These are phyloP conservation scores for Desmophyllum pertusum DNA, from an alignment of 92 coral and sea anemone species.

Conservation along the genomic window DNA sequence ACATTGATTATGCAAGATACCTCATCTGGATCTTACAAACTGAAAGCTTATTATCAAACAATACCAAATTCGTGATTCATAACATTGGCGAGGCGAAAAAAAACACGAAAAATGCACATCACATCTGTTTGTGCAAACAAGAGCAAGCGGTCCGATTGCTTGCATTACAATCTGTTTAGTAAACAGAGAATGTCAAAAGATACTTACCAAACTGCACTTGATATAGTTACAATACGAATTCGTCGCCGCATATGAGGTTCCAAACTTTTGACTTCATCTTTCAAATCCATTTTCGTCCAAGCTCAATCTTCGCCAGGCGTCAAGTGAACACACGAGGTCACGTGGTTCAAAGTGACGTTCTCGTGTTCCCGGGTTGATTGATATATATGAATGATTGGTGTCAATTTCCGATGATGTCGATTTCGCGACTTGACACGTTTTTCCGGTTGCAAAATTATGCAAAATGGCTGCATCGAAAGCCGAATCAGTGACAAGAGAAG, in stretches of 20 bases:
- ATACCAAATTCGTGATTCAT: background rate
- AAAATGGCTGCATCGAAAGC: constrained; percentile 34
- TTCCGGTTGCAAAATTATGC: constrained; percentile 33
- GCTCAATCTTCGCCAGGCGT: constrained; percentile 46
- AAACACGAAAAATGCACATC: background rate
- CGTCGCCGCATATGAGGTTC: constrained; percentile 77
- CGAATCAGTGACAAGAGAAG: constrained; percentile 40
- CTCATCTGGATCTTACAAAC: background rate
- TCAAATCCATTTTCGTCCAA: constrained; percentile 37
- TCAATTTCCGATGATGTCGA: background rate
- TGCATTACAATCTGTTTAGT: background rate
- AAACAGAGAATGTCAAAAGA: background rate
- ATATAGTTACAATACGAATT: constrained; percentile 67
- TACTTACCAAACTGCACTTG: constrained; percentile 76
- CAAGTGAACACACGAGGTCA: background rate
- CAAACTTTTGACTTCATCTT: constrained; percentile 66
- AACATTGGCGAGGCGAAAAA: background rate
- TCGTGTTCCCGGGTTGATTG: background rate
- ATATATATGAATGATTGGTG: too few relatives aligned
- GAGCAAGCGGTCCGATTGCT: background rate
- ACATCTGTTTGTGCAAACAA: constrained; percentile 3
- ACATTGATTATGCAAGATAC: background rate
- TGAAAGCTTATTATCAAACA: background rate
- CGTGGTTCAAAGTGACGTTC: constrained; percentile 9
- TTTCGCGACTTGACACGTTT: background rate